A percentile compares a stretch with the other conserved stretches of the same genome.
These are phyloP conservation scores for Nannoperca australis DNA, from an alignment of 2,797 vertebrate species.

Conservation along the genomic window DNA sequence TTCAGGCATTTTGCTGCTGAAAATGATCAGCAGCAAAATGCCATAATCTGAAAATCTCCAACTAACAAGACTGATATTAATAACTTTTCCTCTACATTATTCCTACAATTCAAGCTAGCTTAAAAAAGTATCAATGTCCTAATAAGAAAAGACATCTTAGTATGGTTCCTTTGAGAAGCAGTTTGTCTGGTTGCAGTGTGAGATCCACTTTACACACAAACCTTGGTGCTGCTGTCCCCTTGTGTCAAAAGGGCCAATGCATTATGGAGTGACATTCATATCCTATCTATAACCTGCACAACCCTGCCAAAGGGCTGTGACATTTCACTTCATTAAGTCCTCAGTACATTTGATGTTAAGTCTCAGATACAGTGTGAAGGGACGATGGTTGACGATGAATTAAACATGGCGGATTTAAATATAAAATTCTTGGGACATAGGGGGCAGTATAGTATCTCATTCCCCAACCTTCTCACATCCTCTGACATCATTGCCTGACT, in stretches of 20 bases:
- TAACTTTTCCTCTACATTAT: neutral
- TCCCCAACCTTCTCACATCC: conserved; percentile 27
- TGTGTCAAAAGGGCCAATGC: conserved; percentile 34
- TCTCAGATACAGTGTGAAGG: conserved; percentile 45
- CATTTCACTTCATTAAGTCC: conserved; percentile 72
- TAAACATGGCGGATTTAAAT: conserved; percentile 72
- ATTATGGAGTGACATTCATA: conserved; percentile 71
- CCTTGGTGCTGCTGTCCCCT: neutral
- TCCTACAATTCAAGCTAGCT: neutral
- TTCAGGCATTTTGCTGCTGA: no score
- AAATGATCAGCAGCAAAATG: neutral
- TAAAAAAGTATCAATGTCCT: neutral
- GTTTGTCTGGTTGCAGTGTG: neutral
- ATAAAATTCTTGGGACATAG: conserved; percentile 57
- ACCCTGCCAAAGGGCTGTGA: conserved; percentile 50
- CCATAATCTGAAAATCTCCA: neutral
- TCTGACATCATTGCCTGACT: conserved; percentile 35
- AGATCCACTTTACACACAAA: conserved; percentile 16
- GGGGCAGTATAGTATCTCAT: conserved; percentile 43
- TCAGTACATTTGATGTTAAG: conserved; percentile 47
- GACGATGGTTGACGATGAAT: conserved; percentile 56
- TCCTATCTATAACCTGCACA: conserved; percentile 55
- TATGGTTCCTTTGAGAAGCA: neutral
- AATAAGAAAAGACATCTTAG: neutral
- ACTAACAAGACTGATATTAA: neutral